A percentile compares a stretch with the other conserved stretches of the same genome.
Conservation (phyloP, 1,140 invertebrate species). For the Pollicipes pollicipes region DNA sequence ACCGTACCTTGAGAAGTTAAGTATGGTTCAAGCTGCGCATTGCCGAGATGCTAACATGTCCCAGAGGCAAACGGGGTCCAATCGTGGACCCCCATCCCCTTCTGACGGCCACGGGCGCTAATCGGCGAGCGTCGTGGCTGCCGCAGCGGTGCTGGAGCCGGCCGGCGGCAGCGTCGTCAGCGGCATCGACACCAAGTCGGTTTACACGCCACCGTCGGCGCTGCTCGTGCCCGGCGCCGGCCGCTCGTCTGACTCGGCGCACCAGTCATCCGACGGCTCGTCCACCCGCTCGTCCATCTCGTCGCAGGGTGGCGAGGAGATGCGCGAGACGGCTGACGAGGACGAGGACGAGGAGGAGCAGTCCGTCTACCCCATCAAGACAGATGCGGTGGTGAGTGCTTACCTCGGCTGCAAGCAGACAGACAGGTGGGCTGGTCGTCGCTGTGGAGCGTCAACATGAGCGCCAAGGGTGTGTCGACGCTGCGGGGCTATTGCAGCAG, state of each 20-base stretch:
- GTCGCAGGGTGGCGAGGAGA: neutral
- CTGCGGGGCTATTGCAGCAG: no score
- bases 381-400: neutral
- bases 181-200: constrained; percentile 4
- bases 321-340: neutral
- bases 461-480: no score
- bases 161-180: neutral
- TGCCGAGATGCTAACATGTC: no score
- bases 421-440: neutral
- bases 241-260: neutral
- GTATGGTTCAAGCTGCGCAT: no score
- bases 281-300: neutral
- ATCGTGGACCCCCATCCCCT: no score
- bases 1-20: no score
- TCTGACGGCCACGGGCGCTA: no score
- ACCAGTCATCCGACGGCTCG: neutral
- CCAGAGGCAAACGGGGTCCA: no score
- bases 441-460: no score
- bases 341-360: neutral
- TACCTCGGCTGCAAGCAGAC: no score
- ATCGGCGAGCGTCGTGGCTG: no score
- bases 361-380: neutral
- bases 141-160: neutral
- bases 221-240: neutral
- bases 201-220: neutral